Base-by-base conservation (phyloP, 2,113 vertebrate genomes). In the Rhodinocichla rosea region DNA sequence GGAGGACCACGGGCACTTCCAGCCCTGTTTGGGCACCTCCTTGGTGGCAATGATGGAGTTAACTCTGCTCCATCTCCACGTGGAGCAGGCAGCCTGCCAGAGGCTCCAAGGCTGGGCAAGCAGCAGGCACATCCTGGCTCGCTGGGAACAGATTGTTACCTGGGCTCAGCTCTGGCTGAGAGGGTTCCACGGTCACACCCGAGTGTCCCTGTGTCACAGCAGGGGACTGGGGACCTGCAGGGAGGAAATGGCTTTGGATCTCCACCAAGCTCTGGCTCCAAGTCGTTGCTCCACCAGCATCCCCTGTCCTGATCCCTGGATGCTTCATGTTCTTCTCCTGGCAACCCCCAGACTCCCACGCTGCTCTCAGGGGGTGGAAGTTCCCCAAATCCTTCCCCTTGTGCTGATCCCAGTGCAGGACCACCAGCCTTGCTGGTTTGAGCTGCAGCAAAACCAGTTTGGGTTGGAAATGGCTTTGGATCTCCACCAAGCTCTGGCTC, bases 41-140 rank as follows among this genome's bases (percentile, higher is more conserved):
- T 0, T 11, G 80, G 10, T 57, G 81, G 96, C 60, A 57, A 0
- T 9, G 77, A 87, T 12, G 73, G 95, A 75, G 92, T 95, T 95
- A 94, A 91, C 33, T 9, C 3, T 19, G 33, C 68, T 92, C 47
- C 60, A 52, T 47, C 59, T 63, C 87, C 86, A 47, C 13, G 90
- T n/a, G 42, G 76, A 92, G 76, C 30, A 28, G 89, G 90, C 83
- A 86, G 55, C 73, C 69, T 55, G 95, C 95, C 86, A 94, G 94
- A 47, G 86, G 79, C 92, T 89, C 21, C 24, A 44, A 81, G 77
- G 47, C 89, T 95, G 89, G 91, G 87, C 63, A 91, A 87, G 55
- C 85, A 96, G 89, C 86, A 89, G 86, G 80, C 80, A 70, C 73
- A 83, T 92, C 94, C 78, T n/a, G 39, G 94, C 89, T 96, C 52